Evolutionary conservation across 2,888 invertebrate genomes (phyloP).

Genomic region (Bombyx huttoni): DNA sequence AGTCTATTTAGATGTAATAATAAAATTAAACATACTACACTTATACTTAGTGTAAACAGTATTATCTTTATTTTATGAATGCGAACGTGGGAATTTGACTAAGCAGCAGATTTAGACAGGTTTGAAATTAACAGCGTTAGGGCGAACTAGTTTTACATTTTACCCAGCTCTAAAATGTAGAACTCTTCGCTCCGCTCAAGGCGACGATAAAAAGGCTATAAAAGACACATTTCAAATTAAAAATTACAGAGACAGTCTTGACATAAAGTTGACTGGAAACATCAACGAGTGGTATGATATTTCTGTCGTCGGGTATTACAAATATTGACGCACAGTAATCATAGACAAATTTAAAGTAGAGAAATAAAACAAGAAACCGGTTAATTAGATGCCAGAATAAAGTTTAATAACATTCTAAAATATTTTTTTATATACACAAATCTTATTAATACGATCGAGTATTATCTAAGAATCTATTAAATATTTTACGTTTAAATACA

Average conservation of each 20-base stretch:
- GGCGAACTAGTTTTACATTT: conserved; percentile 60
- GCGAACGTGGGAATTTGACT: not conserved
- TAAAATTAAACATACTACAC: conserved; percentile 57
- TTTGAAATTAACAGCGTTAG: conserved; percentile 17
- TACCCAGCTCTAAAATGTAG: conserved; percentile 65
- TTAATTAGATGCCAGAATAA: conserved; percentile 15
- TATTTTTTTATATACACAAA: conserved; percentile 63
- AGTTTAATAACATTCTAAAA: conserved; percentile 38
- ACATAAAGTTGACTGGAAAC: conserved; percentile 32
- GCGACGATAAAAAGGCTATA: conserved; percentile 8
- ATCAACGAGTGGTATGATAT: conserved; percentile 2
- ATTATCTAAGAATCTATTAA: conserved; percentile 49
- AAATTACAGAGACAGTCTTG: conserved; percentile 32
- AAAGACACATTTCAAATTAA: conserved; percentile 15
- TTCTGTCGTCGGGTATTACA: not conserved
- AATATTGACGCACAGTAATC: conserved; percentile 1
- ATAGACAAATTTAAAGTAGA: conserved; percentile 3
- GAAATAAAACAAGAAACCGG: conserved; percentile 7
- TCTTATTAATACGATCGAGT: conserved; percentile 39
- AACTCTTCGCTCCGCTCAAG: conserved; percentile 37
- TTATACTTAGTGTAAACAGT: conserved; percentile 48
- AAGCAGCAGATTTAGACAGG: conserved; percentile 1
- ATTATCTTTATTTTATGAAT: conserved; percentile 19
- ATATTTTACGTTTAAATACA: conserved; percentile 32
- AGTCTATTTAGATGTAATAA: conserved; percentile 44